Conservation (phyloP, 30 jellyfish, hydroid and myxozoan genomes). For the Aurelia sp. region DNA sequence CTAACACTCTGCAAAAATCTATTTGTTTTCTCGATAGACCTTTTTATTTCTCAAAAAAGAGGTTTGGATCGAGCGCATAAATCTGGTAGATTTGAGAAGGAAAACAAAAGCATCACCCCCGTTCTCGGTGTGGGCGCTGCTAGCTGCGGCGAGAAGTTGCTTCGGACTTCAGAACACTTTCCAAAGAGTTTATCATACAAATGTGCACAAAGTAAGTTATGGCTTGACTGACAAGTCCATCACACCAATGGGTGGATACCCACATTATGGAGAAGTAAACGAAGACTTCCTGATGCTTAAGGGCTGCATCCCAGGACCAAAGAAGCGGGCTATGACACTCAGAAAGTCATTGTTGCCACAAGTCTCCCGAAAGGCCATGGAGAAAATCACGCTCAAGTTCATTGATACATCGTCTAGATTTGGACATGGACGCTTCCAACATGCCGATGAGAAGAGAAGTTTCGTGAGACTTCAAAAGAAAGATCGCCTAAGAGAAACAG, state of each 20-base stretch:
- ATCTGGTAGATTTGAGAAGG: too few relatives aligned
- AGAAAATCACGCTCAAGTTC: constrained; percentile 95
- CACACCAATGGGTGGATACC: constrained; percentile 99
- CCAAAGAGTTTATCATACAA: too few relatives aligned
- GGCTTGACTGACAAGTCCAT: too few relatives aligned
- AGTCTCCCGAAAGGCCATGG: constrained; percentile 94
- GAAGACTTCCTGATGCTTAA: constrained; percentile 99
- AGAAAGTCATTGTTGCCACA: constrained; percentile 98
- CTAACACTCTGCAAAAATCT: too few relatives aligned
- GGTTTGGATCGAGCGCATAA: too few relatives aligned
- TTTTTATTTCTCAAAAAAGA: too few relatives aligned
- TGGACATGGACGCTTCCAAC: constrained; percentile 99
- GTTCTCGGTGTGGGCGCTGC: too few relatives aligned
- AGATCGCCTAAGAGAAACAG: constrained; percentile 67
- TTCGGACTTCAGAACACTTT: too few relatives aligned
- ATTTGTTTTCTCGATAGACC: too few relatives aligned
- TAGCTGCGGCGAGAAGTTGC: too few relatives aligned
- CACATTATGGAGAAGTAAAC: constrained; percentile 99
- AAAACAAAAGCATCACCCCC: too few relatives aligned
- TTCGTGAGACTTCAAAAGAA: constrained; percentile 98
- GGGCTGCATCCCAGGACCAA: constrained; percentile 99
- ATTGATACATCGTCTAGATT: constrained; percentile 98
- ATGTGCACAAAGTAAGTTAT: too few relatives aligned
- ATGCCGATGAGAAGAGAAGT: constrained; percentile 94
- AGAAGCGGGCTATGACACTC: constrained; percentile 94